Evolutionary conservation across 2,888 invertebrate genomes (phyloP).

Genomic region (Athalia cordata): DNA sequence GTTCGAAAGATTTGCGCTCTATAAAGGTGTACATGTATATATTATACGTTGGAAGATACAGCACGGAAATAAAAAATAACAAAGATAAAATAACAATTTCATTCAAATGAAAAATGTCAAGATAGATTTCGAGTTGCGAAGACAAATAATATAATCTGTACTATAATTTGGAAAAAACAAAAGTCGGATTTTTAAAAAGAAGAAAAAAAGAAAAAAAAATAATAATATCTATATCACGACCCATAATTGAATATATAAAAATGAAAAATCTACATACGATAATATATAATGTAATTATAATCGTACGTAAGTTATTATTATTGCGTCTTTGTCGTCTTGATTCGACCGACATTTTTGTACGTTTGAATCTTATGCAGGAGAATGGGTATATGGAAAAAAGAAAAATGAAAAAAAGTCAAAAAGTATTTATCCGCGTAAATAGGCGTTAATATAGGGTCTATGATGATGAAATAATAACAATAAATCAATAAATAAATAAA

Average conservation of each 20-base stretch:
- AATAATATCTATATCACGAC: constrained; percentile 27
- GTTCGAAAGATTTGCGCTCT: not conserved
- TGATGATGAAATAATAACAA: constrained; percentile 4
- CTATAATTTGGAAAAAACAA: too few relatives aligned
- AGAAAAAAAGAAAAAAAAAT: not conserved
- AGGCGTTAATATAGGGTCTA: not conserved
- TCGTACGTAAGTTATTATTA: constrained; percentile 9
- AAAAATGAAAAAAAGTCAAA: not conserved
- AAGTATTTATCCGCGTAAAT: not conserved
- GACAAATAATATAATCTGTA: not conserved
- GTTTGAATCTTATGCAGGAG: constrained; percentile 7
- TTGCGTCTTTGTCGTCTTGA: constrained; percentile 7
- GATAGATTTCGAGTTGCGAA: not conserved
- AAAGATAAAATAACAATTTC: too few relatives aligned
- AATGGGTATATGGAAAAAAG: not conserved
- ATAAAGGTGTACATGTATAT: too few relatives aligned
- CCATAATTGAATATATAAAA: constrained; percentile 21
- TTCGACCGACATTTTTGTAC: constrained; percentile 30
- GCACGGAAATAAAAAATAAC: not conserved
- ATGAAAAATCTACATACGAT: constrained; percentile 2
- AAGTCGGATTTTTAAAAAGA: too few relatives aligned
- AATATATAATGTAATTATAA: constrained; percentile 18
- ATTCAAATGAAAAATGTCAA: too few relatives aligned
- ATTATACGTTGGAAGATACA: too few relatives aligned
- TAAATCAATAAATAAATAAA: constrained; percentile 16